Percentiles rank a stretch among this genome's conserved stretches.
These are phyloP conservation scores for Parauchenoglanis punctatus DNA, from an alignment of 2,797 vertebrate species.

Conservation along the genomic window DNA sequence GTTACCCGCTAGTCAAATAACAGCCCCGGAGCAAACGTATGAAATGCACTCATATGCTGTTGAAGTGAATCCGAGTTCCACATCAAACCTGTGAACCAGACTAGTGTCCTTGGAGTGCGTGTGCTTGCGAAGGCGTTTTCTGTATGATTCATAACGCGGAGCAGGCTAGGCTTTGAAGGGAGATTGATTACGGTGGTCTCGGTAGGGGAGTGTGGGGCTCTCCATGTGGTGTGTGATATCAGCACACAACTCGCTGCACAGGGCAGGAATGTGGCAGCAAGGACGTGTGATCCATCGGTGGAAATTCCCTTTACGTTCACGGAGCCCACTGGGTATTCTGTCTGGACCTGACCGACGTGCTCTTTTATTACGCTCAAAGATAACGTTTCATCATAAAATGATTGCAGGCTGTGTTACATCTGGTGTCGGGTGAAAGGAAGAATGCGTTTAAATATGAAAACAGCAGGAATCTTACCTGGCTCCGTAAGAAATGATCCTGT, in stretches of 20 bases:
- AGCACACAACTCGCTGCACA: conserved; percentile 37
- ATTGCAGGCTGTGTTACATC: conserved; percentile 43
- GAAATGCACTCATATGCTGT: background rate
- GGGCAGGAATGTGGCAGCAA: conserved; percentile 49
- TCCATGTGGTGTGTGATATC: conserved; percentile 40
- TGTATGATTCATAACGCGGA: conserved; percentile 40
- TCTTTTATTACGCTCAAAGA: conserved; percentile 47
- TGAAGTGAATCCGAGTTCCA: conserved; percentile 24
- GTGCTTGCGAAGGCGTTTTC: background rate
- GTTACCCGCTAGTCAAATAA: conserved; percentile 32
- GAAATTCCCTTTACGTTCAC: conserved; percentile 53
- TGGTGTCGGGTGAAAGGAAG: background rate
- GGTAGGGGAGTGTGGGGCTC: conserved; percentile 29
- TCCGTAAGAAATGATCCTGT: background rate
- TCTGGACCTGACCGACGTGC: conserved; percentile 46
- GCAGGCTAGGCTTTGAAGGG: conserved; percentile 45
- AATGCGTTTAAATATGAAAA: conserved; percentile 8
- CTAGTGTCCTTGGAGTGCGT: background rate
- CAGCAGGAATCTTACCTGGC: background rate
- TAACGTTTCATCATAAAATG: conserved; percentile 42
- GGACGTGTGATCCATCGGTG: conserved; percentile 42
- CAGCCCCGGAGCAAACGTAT: background rate
- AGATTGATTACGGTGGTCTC: conserved; percentile 51
- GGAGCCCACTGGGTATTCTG: conserved; percentile 35
- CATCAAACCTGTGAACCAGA: conserved; percentile 28